Evolutionary conservation across 1,140 invertebrate genomes (phyloP), one percentile per base, ranked within the genome.

Genomic region (Ooceraea biroi): DNA sequence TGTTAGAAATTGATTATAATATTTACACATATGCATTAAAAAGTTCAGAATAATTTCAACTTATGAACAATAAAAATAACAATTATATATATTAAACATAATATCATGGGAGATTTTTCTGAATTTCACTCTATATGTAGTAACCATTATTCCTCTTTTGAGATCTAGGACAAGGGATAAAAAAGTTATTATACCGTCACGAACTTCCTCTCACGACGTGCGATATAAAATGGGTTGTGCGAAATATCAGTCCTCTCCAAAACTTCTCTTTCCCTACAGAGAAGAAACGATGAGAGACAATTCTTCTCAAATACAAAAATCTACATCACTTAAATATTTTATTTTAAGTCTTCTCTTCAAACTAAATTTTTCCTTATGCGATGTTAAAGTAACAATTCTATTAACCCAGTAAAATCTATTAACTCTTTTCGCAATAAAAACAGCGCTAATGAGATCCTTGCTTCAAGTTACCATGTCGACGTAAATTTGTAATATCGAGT

Each of bases 171-270:
- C 72, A 63, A 25, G 41, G 12, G 44, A 46, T 25, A 74, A 61
- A 48, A 46, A 30, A 46, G 11, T 10, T 4, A 8, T 27, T n/a
- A 17, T 7, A 17, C 0, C 17, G 17, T 76, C n/a, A 63, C 17
- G 65, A 30, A 69, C 22, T 19, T 60, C 41, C 48, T 36, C 17
- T 55, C 7, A 61, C 30, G 7, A 48, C 36, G n/a, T 27, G 17
- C 25, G 41, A 27, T 78, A 55, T 36, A 52, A 77, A 55, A 2
- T 0, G 19, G 52, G 30, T 11, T 41, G n/a, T 1, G n/a, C 2
- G n/a, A n/a, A n/a, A n/a, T 76, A 77, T 68, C 12, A 68, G 25
- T 68, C 41, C 36, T 61, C 50, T 68, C 48, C n/a, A 19, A 63
- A 36, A 63, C 4, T 50, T 19, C 36, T 22, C 36, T 63, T 0